phyloP scores from a whole-genome alignment of 2,113 vertebrate genomes.

The Sapayoa aenigma region DNA sequence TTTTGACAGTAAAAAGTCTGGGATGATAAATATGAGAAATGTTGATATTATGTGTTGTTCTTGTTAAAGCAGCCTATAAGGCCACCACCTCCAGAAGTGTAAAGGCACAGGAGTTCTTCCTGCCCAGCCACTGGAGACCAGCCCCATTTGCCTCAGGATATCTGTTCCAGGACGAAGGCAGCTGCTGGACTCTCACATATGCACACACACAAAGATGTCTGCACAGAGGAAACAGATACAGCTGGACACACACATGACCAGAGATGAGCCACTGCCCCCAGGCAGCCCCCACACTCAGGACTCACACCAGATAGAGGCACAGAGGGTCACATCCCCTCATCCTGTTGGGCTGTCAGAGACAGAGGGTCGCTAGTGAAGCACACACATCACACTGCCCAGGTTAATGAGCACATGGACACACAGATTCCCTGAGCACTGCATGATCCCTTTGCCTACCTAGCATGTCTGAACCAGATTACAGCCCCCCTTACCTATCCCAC shows the following conservation, averaged over 20 bases:
- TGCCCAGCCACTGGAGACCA: neutral
- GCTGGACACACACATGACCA: rapidly evolving
- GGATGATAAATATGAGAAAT: neutral
- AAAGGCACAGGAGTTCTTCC: neutral
- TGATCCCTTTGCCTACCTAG: rapidly evolving
- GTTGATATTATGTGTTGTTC: neutral
- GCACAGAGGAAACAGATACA: rapidly evolving
- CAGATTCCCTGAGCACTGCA: rapidly evolving
- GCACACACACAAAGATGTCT: neutral
- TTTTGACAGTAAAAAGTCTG: neutral
- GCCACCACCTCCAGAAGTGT: neutral
- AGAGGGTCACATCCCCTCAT: rapidly evolving
- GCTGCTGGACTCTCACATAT: neutral
- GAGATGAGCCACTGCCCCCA: neutral
- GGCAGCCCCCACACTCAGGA: neutral
- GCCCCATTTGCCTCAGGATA: neutral
- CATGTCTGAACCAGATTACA: rapidly evolving
- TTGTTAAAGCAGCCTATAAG: neutral
- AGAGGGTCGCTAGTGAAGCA: neutral
- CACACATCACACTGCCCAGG: neutral
- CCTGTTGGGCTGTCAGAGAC: neutral
- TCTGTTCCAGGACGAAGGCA: neutral
- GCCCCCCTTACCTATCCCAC: rapidly evolving
- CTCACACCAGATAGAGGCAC: neutral
- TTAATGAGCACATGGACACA: neutral